Evolutionary conservation across 2,113 vertebrate genomes (phyloP).

Genomic region (Muntiacus reevesi): DNA sequence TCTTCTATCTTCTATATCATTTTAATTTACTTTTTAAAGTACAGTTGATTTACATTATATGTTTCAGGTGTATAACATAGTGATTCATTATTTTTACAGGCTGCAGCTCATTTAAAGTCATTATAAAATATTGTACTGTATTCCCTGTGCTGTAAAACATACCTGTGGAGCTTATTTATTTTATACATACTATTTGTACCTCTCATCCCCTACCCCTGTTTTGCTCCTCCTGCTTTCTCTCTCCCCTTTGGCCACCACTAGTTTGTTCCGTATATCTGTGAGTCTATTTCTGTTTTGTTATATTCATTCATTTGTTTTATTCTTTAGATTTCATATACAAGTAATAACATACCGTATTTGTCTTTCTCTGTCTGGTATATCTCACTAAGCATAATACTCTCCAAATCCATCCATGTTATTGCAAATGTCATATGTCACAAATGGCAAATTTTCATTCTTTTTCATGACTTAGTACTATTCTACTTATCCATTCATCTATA

Average conservation of each 20-base stretch:
- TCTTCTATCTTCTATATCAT: background rate
- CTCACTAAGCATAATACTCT: background rate
- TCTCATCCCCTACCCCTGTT: background rate
- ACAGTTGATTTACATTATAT: background rate
- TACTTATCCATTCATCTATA: background rate
- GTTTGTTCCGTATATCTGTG: background rate
- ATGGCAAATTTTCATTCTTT: background rate
- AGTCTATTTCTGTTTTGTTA: background rate
- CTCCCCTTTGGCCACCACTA: background rate
- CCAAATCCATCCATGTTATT: background rate
- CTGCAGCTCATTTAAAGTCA: background rate
- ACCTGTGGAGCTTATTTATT: background rate
- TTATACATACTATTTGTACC: background rate
- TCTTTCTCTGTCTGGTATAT: background rate
- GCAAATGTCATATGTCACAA: background rate
- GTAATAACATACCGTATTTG: background rate
- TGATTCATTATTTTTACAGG: background rate
- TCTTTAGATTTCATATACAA: background rate
- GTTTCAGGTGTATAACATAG: background rate
- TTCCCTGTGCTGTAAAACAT: background rate
- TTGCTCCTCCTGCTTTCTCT: background rate
- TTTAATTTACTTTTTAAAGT: background rate
- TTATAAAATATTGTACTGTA: background rate
- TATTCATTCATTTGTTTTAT: background rate
- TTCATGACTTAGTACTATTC: background rate